These are phyloP conservation scores for Hoplodrina blanda DNA, from an alignment of 2,888 invertebrate genomes.

Conservation along the genomic window DNA sequence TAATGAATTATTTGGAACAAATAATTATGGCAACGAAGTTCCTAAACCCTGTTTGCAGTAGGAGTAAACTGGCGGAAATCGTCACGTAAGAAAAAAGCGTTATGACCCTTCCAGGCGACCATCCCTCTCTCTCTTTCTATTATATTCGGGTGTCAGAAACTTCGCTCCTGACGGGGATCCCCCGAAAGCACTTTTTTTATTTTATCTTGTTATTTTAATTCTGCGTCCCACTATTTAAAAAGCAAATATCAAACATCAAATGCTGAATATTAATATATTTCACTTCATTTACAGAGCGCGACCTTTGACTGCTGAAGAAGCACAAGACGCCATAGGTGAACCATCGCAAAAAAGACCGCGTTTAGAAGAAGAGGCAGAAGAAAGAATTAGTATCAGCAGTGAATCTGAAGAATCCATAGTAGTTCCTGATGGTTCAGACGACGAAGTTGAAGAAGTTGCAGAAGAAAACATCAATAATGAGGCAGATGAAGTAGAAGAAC, in stretches of 20 bases:
- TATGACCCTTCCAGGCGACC: no score
- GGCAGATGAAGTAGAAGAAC: conserved; percentile 25
- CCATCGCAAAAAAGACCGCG: conserved; percentile 77
- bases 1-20: no score
- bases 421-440: conserved; percentile 73
- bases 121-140: no score
- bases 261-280: background rate
- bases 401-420: conserved; percentile 76
- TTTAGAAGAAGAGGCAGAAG: conserved; percentile 57
- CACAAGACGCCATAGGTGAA: conserved; percentile 72
- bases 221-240: background rate
- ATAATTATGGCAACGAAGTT: no score
- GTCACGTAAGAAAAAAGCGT: no score
- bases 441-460: conserved; percentile 63
- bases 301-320: conserved; percentile 56
- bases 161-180: no score
- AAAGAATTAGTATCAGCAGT: conserved; percentile 82
- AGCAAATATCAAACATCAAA: background rate
- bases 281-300: conserved; percentile 67
- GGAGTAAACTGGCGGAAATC: no score
- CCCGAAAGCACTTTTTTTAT: no score
- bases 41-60: no score
- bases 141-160: no score
- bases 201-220: no score
- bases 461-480: conserved; percentile 45